A percentile compares a stretch with the other conserved stretches of the same genome.
These are phyloP conservation scores for Phalacrocorax carbo DNA, from an alignment of 2,113 vertebrate species.

Conservation along the genomic window DNA sequence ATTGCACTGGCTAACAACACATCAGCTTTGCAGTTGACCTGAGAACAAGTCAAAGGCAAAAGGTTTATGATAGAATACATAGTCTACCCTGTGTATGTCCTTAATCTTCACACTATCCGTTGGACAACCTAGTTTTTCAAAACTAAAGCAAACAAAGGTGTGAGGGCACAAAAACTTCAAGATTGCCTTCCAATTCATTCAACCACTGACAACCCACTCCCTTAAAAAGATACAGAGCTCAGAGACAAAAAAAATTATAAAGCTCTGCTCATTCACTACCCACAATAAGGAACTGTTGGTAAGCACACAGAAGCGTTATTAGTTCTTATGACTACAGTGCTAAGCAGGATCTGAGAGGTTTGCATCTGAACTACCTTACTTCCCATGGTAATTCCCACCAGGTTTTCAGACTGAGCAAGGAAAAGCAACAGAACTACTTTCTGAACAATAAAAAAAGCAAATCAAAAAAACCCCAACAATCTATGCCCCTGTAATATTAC, in stretches of 20 bases:
- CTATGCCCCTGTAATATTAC: background rate
- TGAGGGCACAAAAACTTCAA: background rate
- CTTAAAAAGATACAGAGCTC: background rate
- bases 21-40: background rate
- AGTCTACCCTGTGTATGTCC: background rate
- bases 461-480: background rate
- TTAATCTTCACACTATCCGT: background rate
- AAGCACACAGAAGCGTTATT: background rate
- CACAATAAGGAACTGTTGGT: background rate
- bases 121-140: background rate
- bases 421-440: background rate
- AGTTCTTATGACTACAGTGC: fast-evolving
- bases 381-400: background rate
- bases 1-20: background rate
- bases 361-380: background rate
- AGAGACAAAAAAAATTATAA: background rate
- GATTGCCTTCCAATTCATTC: background rate
- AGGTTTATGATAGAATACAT: background rate
- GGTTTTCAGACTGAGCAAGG: background rate
- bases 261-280: background rate
- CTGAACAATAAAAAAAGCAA: background rate
- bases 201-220: background rate
- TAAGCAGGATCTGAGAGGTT: background rate
- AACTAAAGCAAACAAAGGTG: background rate
- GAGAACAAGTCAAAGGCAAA: background rate